Evolutionary conservation across 2,797 vertebrate genomes (phyloP).

Genomic region (Menidia menidia): DNA sequence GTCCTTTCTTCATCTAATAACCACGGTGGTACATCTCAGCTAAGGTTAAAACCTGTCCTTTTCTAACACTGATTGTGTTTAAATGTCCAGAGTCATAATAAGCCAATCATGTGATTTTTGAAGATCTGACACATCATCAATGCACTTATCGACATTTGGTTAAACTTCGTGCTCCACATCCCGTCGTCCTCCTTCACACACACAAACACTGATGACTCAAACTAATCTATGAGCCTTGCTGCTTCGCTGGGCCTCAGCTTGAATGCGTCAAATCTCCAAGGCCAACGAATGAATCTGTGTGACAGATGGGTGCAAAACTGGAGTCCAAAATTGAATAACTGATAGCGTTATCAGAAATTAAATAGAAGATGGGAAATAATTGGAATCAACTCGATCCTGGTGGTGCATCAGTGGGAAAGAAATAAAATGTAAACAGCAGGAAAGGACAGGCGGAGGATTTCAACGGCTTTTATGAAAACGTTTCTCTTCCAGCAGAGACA

Average conservation of each 20-base stretch:
- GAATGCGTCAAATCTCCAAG: constrained; percentile 37
- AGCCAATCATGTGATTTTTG: constrained; percentile 39
- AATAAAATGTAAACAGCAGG: constrained; percentile 28
- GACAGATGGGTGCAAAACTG: constrained; percentile 57
- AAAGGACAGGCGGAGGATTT: constrained; percentile 31
- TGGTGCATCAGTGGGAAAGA: constrained; percentile 12
- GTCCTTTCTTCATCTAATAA: constrained; percentile 45
- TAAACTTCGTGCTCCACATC: constrained; percentile 22
- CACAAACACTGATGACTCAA: constrained; percentile 37
- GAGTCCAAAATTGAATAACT: constrained; percentile 49
- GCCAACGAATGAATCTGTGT: constrained; percentile 46
- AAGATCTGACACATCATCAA: constrained; percentile 56
- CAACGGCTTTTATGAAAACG: constrained; percentile 35
- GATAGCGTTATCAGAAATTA: constrained; percentile 36
- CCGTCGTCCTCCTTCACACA: constrained; percentile 16
- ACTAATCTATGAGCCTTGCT: constrained; percentile 23
- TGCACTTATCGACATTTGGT: constrained; percentile 44
- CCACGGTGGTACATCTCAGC: constrained; percentile 25
- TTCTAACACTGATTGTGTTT: constrained; percentile 38
- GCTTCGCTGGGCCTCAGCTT: constrained; percentile 22
- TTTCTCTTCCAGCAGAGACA: constrained; percentile 48
- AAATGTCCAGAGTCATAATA: constrained; percentile 61
- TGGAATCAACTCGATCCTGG: constrained; percentile 32
- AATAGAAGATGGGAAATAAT: constrained; percentile 44
- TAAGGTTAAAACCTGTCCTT: constrained; percentile 34